phyloP scores from a whole-genome alignment of 64 coral and sea anemone species.

The Stichodactyla helianthus region DNA sequence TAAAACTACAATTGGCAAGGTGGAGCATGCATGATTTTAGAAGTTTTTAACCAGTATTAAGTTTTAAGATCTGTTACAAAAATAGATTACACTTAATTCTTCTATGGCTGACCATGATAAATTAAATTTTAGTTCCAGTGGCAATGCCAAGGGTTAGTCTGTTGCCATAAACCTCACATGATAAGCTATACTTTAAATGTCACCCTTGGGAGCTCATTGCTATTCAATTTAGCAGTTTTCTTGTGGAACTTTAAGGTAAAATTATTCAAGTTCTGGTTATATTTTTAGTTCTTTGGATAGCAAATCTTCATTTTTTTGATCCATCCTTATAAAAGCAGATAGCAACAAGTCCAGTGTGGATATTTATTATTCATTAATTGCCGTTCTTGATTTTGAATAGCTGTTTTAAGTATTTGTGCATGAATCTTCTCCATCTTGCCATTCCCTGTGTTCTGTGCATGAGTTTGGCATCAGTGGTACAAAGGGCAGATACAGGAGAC shows the following conservation, averaged over 20 bases:
- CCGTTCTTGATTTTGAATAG: background rate
- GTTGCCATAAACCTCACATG: too few relatives aligned
- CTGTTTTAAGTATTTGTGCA: background rate
- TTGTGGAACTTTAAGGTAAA: too few relatives aligned
- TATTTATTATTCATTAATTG: background rate
- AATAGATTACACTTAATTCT: too few relatives aligned
- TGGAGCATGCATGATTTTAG: constrained; percentile 15
- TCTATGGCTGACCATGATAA: background rate
- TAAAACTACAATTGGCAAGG: background rate
- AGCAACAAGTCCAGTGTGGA: background rate
- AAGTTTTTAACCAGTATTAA: background rate
- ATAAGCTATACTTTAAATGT: too few relatives aligned
- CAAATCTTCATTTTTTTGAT: background rate
- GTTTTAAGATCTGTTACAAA: background rate
- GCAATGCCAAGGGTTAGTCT: too few relatives aligned
- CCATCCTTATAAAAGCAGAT: background rate
- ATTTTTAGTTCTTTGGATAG: background rate
- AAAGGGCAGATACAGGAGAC: background rate
- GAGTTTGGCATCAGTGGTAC: background rate
- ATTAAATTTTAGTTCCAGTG: background rate
- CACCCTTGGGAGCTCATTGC: too few relatives aligned
- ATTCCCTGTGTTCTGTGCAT: background rate
- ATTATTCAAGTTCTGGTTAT: too few relatives aligned
- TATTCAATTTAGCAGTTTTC: too few relatives aligned
- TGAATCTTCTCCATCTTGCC: background rate